Percentiles rank a stretch among this genome's conserved stretches.
phyloP scores from a whole-genome alignment of 1,140 invertebrate genomes.

The Globodera rostochiensis region DNA sequence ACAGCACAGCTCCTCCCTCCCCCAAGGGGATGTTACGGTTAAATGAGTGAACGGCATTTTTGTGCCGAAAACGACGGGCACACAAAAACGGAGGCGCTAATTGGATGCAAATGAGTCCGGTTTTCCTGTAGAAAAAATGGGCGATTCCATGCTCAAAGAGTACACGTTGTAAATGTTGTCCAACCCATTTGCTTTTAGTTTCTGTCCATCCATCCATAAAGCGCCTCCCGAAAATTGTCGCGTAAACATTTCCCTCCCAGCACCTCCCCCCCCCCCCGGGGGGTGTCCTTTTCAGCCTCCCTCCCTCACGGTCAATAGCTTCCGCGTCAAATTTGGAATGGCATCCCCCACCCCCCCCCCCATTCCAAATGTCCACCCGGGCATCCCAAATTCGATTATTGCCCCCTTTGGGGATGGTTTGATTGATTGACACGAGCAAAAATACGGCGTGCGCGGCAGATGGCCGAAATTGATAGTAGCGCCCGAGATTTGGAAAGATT shows the following conservation, averaged over 20 bases:
- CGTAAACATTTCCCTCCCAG: not conserved
- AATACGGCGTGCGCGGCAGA: constrained; percentile 1
- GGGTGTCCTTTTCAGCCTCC: not conserved
- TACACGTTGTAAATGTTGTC: not conserved
- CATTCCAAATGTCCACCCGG: not conserved
- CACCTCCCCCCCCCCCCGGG: no score
- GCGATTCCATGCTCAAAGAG: no score
- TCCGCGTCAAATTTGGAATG: constrained; percentile 7
- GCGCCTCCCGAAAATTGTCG: not conserved
- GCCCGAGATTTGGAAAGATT: not conserved
- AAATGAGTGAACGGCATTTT: no score
- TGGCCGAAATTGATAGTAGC: constrained; percentile 13
- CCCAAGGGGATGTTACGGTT: no score
- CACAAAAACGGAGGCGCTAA: no score
- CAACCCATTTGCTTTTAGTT: constrained; percentile 3
- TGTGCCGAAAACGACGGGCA: no score
- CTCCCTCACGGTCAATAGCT: not conserved
- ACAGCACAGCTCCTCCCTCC: no score
- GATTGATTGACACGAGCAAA: constrained; percentile 21
- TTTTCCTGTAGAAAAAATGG: no score
- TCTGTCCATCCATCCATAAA: not conserved
- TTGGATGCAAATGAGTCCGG: no score
- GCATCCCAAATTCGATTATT: constrained; percentile 17
- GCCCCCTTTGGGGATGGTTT: not conserved
- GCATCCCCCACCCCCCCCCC: not conserved